Evolutionary conservation across 2,113 vertebrate genomes (phyloP).

Genomic region (Scatophagus argus): DNA sequence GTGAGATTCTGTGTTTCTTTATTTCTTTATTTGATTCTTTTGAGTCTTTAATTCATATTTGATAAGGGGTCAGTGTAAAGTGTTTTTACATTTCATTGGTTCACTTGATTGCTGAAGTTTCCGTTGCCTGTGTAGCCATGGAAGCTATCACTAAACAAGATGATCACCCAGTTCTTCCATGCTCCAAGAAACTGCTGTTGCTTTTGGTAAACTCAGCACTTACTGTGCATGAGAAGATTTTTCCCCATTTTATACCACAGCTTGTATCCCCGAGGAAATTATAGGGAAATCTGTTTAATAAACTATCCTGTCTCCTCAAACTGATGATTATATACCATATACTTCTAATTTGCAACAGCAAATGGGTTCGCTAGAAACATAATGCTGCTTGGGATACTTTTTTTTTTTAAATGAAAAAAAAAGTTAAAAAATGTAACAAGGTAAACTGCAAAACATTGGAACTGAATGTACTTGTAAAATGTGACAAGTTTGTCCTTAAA

Average conservation of each 20-base stretch:
- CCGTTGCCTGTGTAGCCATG: slow-evolving; percentile 32
- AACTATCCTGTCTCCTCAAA: slow-evolving; percentile 48
- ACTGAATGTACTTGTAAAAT: background rate
- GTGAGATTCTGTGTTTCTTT: slow-evolving; percentile 7
- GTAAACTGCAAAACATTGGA: background rate
- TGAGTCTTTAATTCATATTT: background rate
- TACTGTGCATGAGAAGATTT: slow-evolving; percentile 56
- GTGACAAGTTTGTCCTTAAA: too few species aligned
- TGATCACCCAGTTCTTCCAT: slow-evolving; percentile 41
- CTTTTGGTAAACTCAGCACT: slow-evolving; percentile 61
- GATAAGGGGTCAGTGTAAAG: background rate
- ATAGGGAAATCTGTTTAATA: slow-evolving; percentile 49
- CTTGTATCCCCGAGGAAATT: slow-evolving; percentile 60
- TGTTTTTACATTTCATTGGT: background rate
- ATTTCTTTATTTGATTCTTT: background rate
- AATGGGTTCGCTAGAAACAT: slow-evolving; percentile 20
- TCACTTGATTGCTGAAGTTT: slow-evolving; percentile 49
- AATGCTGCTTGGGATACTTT: background rate
- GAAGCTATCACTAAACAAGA: slow-evolving; percentile 51
- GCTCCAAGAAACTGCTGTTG: slow-evolving; percentile 52
- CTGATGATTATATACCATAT: slow-evolving; percentile 24
- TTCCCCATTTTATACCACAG: slow-evolving; percentile 51
- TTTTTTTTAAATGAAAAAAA: slow-evolving; percentile 14
- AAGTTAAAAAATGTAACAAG: background rate
- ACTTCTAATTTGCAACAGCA: slow-evolving; percentile 33